Evolutionary conservation across 2,797 vertebrate species (phyloP).

Genomic region (Gymnothorax reevesii): DNA sequence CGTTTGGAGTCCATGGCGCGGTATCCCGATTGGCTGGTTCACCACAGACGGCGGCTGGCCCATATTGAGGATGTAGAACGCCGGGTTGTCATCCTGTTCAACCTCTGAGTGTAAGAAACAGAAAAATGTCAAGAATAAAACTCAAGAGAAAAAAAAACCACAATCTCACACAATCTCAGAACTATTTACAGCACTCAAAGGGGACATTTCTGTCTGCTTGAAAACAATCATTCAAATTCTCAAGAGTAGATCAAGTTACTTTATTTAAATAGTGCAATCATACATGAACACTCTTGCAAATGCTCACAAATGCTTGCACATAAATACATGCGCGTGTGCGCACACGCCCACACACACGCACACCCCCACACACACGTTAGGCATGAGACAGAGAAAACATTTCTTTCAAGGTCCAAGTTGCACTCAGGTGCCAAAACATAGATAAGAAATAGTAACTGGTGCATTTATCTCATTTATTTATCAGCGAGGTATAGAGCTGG

Average conservation of each 20-base stretch:
- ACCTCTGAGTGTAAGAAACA: conserved; percentile 72
- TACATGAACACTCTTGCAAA: background rate
- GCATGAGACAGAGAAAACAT: conserved; percentile 16
- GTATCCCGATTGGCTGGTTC: conserved; percentile 84
- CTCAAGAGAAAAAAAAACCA: background rate
- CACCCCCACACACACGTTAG: background rate
- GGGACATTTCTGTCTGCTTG: background rate
- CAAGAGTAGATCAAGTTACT: conserved; percentile 5
- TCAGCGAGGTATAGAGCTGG: conserved; percentile 47
- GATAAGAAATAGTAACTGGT: conserved; percentile 49
- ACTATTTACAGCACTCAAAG: background rate
- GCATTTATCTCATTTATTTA: conserved; percentile 46
- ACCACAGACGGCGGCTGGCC: conserved; percentile 85
- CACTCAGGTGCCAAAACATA: conserved; percentile 19
- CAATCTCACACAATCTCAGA: too few relatives aligned
- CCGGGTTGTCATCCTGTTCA: conserved; percentile 92
- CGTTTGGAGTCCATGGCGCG: conserved; percentile 85
- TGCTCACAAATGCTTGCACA: background rate
- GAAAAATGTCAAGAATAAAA: conserved; percentile 25
- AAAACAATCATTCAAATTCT: background rate
- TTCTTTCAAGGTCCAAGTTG: conserved; percentile 47
- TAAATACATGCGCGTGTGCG: too few relatives aligned
- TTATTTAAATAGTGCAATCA: background rate
- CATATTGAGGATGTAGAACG: conserved; percentile 94
- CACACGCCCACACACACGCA: background rate